A percentile compares a stretch with the other conserved stretches of the same genome.
Evolutionary conservation across 2,797 vertebrate species (phyloP).

Genomic region (Molossus molossus): DNA sequence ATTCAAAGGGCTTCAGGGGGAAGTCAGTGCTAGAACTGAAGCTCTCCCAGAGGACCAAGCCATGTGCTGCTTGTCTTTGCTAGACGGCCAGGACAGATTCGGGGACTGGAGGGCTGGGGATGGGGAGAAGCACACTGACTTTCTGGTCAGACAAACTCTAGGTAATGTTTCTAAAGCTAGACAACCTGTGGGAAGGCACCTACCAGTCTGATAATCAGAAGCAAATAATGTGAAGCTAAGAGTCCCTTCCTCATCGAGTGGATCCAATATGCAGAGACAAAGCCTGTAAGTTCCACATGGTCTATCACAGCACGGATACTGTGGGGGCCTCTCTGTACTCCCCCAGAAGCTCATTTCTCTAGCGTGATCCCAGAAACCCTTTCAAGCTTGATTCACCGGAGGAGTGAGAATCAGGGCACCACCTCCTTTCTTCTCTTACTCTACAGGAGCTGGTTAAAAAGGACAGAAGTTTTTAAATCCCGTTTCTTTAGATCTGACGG

Average conservation of each 20-base stretch:
- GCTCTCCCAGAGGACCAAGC: not conserved
- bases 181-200: not conserved
- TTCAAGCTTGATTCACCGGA: not conserved
- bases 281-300: not conserved
- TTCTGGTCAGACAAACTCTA: not conserved
- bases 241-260: not conserved
- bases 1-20: not conserved
- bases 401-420: not conserved
- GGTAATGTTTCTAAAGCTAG: not conserved
- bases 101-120: not conserved
- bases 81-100: not conserved
- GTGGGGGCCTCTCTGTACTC: fast-evolving
- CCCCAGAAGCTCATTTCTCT: not conserved
- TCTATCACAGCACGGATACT: too few relatives aligned
- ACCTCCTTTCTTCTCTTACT: not conserved
- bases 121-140: not conserved
- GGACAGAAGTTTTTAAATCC: not conserved
- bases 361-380: not conserved
- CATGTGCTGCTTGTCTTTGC: not conserved
- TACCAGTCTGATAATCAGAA: not conserved
- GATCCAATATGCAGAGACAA: not conserved
- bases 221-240: not conserved
- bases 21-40: not conserved
- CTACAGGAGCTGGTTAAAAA: not conserved
- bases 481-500: not conserved